Evolutionary conservation across 1,140 invertebrate genomes (phyloP), one percentile per base, ranked within the genome.

Genomic region (Anastrepha obliqua): DNA sequence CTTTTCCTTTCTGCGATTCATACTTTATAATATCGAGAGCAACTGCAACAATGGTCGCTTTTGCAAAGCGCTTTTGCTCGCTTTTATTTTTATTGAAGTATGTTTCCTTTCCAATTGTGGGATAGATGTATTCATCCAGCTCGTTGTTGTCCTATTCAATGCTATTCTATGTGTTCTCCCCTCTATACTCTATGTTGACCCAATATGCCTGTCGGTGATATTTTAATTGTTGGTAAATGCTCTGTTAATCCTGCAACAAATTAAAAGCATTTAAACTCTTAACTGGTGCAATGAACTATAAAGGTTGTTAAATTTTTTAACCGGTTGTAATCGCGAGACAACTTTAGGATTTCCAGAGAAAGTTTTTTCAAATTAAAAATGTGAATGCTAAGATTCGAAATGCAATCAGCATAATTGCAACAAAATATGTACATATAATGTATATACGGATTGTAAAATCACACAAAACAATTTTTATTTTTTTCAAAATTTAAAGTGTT

Each of bases 151-250:
- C 70, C 7, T 47, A 81, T 81, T 81, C 4, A 20, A 39, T 29
- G 29, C 64, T 39, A 62, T 67, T 67, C n/a, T 20, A 55, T 20
- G 64, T 6, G 8, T 67, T 29, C 20, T 17, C 64, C 64, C 11
- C 29, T 64, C 67, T 15, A 44, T 70, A 44, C 44, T 70, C n/a
- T 81, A 55, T 15, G 74, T 81, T 81, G 74, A 81, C 74, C 74
- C 74, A 81, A 81, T 81, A 81, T 81, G 47, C 17, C 74, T 47
- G 47, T 81, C 55, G 74, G 74, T 47, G 47, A 47, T 81, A 81
- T 81, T 81, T 81, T 81, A 81, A 81, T 81, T 81, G 74, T 81
- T 81, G 74, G 47, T 55, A 81, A 81, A 81, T 81, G 74, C 74
- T 81, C 74, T 51, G 74, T 81, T 81, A 81, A 81, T 81, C 74